Percentiles rank a stretch among this genome's conserved stretches.
Evolutionary conservation across 2,888 invertebrate species (phyloP).

Genomic region (Didymodactylos carnosus): DNA sequence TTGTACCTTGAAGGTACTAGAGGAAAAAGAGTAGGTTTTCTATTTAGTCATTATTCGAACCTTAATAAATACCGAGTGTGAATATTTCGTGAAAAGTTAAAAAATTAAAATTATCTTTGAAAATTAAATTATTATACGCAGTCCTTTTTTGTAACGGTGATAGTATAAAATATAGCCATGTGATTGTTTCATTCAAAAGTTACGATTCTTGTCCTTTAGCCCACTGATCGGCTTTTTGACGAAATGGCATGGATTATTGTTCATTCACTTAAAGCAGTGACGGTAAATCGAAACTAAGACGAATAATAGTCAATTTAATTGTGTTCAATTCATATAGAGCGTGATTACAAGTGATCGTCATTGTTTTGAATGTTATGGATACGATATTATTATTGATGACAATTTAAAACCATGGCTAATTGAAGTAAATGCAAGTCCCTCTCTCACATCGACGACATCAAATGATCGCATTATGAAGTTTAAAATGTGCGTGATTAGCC

Average conservation of each 20-base stretch:
- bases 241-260: conserved; percentile 56
- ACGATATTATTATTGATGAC: conserved; percentile 73
- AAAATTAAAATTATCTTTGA: no score
- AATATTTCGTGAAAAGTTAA: no score
- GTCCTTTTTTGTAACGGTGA: no score
- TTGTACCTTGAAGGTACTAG: conserved; percentile 71
- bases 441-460: conserved; percentile 73
- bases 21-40: conserved; percentile 49
- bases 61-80: no score
- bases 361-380: conserved; percentile 77
- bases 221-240: conserved; percentile 62
- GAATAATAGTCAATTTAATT: neutral
- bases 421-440: conserved; percentile 84
- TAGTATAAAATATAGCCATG: no score
- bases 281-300: conserved; percentile 39
- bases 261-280: conserved; percentile 74
- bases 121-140: no score
- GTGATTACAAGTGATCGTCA: conserved; percentile 78
- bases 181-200: no score
- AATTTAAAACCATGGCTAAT: conserved; percentile 78
- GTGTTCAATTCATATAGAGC: no score
- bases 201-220: no score
- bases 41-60: no score
- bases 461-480: conserved; percentile 80
- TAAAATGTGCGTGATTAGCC: no score